Evolutionary conservation across 2,888 invertebrate species (phyloP), one percentile per base, ranked within the genome.

Genomic region (Melolontha melolontha): DNA sequence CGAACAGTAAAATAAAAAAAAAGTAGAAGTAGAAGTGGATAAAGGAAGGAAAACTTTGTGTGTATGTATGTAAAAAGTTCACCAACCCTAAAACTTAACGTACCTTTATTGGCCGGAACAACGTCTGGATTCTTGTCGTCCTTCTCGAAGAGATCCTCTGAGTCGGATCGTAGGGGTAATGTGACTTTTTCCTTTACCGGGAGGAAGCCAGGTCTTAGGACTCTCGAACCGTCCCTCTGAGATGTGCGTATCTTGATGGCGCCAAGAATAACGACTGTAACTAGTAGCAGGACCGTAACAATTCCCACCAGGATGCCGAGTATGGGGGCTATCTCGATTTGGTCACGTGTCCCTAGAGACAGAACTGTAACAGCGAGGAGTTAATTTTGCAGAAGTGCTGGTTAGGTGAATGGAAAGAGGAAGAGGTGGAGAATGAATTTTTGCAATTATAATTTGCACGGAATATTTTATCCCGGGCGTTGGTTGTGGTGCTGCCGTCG

Each of bases 71-170:
- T 16, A 5, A 70, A 16, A 52, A 52, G 8, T n/a, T 34, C 22
- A 11, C 8, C 51, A 22, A n/a, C 39, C 14, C 17, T 17, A 52
- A 11, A 14, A 12, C n/a, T 12, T 17, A 51, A 64, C 52, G 84
- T 85, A 94, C 94, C 93, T 90, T 94, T 94, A 81, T 92, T 94
- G 75, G 92, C 90, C 29, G 95, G 94, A 69, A 95, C 92, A 72
- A 95, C 93, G 81, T 95, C 95, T 29, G 95, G 95, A 85, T 95
- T 95, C 82, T 91, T 92, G 83, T 96, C 95, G 79, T 95, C 95
- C 73, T 87, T 86, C 73, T 89, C 89, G 76, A 92, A 91, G 79
- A 92, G 89, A 79, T 91, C 91, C 73, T 92, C 90, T 16, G 89
- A 87, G 74, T 84, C 85, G 75, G 86, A 87, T 74, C 86, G 86